Evolutionary conservation across 2,888 invertebrate genomes (phyloP).

Genomic region (Pristionchus arcanus): DNA sequence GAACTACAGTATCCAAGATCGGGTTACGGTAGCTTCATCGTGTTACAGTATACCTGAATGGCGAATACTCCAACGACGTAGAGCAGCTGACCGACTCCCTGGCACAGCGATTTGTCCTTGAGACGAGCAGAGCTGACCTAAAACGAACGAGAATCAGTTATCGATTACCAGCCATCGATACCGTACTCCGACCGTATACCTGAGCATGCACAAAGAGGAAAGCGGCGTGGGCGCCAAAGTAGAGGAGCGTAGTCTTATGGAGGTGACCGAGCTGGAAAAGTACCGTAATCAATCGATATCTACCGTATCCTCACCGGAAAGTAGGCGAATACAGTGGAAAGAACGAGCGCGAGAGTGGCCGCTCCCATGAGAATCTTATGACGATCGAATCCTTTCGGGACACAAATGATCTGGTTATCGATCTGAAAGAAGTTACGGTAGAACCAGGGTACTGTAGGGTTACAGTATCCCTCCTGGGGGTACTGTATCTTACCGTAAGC

Average conservation of each 20-base stretch:
- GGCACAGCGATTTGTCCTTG: conserved; percentile 45
- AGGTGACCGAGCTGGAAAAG: conserved; percentile 10
- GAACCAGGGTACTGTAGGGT: conserved; percentile 1
- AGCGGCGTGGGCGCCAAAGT: conserved; percentile 22
- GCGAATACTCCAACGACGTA: conserved; percentile 50
- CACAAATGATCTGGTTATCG: conserved; percentile 37
- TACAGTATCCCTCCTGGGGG: background rate
- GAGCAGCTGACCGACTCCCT: conserved; percentile 42
- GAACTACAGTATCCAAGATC: background rate
- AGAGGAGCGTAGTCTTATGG: conserved; percentile 37
- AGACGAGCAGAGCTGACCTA: conserved; percentile 39
- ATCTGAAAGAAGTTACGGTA: conserved; percentile 39
- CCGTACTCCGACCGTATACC: conserved; percentile 26
- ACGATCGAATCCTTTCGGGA: background rate
- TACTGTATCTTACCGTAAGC: conserved; percentile 25
- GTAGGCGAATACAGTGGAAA: conserved; percentile 26
- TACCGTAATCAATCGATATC: background rate
- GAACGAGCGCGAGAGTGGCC: background rate
- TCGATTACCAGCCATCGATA: no score
- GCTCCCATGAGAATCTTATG: conserved; percentile 34
- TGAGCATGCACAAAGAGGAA: conserved; percentile 50
- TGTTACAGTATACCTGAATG: conserved; percentile 43
- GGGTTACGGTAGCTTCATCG: background rate
- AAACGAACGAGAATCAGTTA: background rate
- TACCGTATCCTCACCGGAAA: conserved; percentile 28